Conservation (phyloP, 2,797 vertebrate genomes). For the Labroides dimidiatus region DNA sequence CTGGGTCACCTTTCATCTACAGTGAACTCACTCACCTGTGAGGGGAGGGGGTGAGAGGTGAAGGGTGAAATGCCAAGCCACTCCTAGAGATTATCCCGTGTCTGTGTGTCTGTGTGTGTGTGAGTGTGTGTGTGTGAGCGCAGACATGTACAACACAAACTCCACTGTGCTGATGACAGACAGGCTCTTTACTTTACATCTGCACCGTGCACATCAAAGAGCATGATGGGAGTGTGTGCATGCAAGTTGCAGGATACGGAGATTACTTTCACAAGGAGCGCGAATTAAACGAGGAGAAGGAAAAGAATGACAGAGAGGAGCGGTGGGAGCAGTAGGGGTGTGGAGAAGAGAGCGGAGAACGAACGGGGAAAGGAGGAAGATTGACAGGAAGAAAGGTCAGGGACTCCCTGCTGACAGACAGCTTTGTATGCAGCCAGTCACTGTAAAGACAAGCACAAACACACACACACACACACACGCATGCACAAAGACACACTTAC, state of each 20-base stretch:
- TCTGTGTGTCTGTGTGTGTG: constrained; percentile 23
- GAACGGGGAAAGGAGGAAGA: constrained; percentile 57
- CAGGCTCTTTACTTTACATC: constrained; percentile 16
- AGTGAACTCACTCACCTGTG: constrained; percentile 71
- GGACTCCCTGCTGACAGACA: constrained; percentile 79
- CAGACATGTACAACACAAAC: background rate
- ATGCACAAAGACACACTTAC: background rate
- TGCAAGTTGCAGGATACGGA: constrained; percentile 5
- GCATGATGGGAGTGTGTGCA: constrained; percentile 5
- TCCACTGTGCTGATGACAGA: constrained; percentile 25
- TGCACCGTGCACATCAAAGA: constrained; percentile 10
- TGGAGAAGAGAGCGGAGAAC: constrained; percentile 48
- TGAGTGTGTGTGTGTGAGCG: constrained; percentile 2
- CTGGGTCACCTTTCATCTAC: constrained; percentile 50
- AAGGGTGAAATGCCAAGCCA: constrained; percentile 67
- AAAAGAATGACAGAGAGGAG: constrained; percentile 3
- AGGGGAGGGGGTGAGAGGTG: constrained; percentile 23
- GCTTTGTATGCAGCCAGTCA: constrained; percentile 77
- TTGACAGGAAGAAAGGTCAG: constrained; percentile 77
- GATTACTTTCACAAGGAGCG: constrained; percentile 2
- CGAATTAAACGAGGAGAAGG: constrained; percentile 11
- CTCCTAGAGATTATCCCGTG: constrained; percentile 43
- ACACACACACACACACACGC: constrained; percentile 1
- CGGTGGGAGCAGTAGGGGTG: constrained; percentile 33
- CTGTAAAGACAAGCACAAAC: constrained; percentile 63